phyloP scores from a whole-genome alignment of 92 coral and sea anemone species.

The Isaurus tuberculatus region DNA sequence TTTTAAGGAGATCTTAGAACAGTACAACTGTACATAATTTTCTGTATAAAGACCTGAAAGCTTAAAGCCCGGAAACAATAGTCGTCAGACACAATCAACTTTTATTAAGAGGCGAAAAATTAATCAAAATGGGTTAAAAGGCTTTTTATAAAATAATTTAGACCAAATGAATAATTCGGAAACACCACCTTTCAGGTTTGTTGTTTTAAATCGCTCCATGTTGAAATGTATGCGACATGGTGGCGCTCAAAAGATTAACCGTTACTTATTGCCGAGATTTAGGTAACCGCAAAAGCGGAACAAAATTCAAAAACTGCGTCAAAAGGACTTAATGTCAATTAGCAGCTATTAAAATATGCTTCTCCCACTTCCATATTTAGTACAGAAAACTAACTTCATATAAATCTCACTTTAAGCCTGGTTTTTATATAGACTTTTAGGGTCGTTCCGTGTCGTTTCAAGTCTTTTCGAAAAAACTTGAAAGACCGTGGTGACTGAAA shows the following conservation, averaged over 20 bases:
- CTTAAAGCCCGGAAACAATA: constrained; percentile 8
- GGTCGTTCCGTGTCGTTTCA: too few relatives aligned
- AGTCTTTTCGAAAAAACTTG: too few relatives aligned
- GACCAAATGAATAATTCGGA: constrained; percentile 32
- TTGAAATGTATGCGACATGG: constrained; percentile 42
- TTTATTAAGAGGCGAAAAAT: background rate
- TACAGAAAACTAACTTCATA: too few relatives aligned
- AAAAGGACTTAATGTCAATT: constrained; percentile 39
- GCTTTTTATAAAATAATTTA: constrained; percentile 26
- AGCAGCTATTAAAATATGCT: constrained; percentile 34
- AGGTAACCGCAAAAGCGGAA: constrained; percentile 32
- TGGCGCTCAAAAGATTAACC: constrained; percentile 40
- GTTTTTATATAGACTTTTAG: too few relatives aligned
- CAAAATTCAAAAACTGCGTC: constrained; percentile 1
- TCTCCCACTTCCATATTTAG: background rate
- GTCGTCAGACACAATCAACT: background rate
- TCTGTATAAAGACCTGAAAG: background rate
- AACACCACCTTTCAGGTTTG: constrained; percentile 17
- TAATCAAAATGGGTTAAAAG: background rate
- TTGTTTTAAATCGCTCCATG: background rate
- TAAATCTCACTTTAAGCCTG: too few relatives aligned
- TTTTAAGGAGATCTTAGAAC: background rate
- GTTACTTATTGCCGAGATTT: constrained; percentile 8
- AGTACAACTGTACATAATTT: background rate
- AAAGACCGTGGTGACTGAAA: too few relatives aligned